Evolutionary conservation across 2,888 invertebrate genomes (phyloP), one percentile per base, ranked within the genome.

Genomic region (Anagyrus pseudococci): DNA sequence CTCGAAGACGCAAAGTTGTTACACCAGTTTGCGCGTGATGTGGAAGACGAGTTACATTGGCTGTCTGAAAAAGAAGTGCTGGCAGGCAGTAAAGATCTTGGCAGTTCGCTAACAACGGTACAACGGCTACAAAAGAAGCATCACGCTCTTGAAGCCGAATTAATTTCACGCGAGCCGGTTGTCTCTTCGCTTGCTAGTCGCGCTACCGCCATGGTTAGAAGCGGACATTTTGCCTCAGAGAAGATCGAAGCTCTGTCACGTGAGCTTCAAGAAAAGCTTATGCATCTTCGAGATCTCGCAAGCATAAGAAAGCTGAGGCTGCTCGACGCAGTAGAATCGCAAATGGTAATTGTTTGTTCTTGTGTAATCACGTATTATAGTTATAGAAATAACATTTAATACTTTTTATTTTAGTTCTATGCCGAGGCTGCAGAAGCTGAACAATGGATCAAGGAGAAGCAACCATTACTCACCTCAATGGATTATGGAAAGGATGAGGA

Each of bases 401-500:
- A 6, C 33, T n/a, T 8, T 7, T 50, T 37, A 55, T 61, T 58
- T 59, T 64, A 69, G 48, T 94, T 96, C 75, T 91, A 93, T 71
- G 89, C 93, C 0, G 97, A 98, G 80, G 91, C 93, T 2, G 85
- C 89, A 1, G 98, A 98, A 81, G 93, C 94, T 0, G 92, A 94
- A 72, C 88, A 91, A n/a, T 98, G 97, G 96, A 90, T 98, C 74
- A 84, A 86, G 46, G 96, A 96, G 73, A 93, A 94, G 68, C 86
- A 88, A 19, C 91, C 92, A 0, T 85, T 90, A 48, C 82, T 95
- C 29, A 85, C 86, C 0, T 89, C 90, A 0, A 83, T 84, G 8
- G 96, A 97, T 78, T 89, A 91, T 47, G 98, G 97, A 0, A 91
- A 93, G 67, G 98, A 98, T 80, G 96, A 97, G 81, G 92, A 95